A percentile compares a stretch with the other conserved stretches of the same genome.
phyloP scores from a whole-genome alignment of 1,140 invertebrate species.

The Plectrocnemia conspersa region DNA sequence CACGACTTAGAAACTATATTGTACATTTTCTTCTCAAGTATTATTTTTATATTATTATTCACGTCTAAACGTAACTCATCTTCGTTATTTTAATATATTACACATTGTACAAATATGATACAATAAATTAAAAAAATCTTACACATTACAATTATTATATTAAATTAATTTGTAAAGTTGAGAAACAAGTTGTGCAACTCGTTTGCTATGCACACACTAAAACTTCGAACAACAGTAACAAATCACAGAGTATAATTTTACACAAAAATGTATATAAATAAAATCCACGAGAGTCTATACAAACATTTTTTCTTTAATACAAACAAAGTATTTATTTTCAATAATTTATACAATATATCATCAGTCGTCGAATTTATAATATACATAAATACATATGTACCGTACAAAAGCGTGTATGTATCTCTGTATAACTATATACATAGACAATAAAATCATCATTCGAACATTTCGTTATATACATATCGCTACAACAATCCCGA shows the following conservation, averaged over 20 bases:
- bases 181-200: constrained; percentile 14
- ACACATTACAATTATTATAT: too few species aligned
- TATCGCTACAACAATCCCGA: too few species aligned
- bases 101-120: constrained; percentile 15
- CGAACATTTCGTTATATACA: too few species aligned
- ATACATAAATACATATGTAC: too few species aligned
- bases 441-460: too few species aligned
- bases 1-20: too few species aligned
- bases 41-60: neutral
- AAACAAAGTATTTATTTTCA: too few species aligned
- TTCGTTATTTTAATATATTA: constrained; percentile 14
- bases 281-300: constrained; percentile 6
- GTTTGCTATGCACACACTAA: constrained; percentile 15
- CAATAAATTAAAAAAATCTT: constrained; percentile 15
- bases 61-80: constrained; percentile 2
- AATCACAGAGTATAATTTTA: constrained; percentile 30
- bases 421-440: too few species aligned
- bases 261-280: constrained; percentile 24
- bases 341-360: too few species aligned
- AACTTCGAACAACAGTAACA: constrained; percentile 22
- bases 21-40: constrained; percentile 6
- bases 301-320: neutral
- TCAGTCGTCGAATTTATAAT: too few species aligned
- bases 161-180: neutral
- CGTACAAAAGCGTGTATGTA: too few species aligned